Evolutionary conservation across 2,797 vertebrate genomes (phyloP).

Genomic region (Pterois miles): DNA sequence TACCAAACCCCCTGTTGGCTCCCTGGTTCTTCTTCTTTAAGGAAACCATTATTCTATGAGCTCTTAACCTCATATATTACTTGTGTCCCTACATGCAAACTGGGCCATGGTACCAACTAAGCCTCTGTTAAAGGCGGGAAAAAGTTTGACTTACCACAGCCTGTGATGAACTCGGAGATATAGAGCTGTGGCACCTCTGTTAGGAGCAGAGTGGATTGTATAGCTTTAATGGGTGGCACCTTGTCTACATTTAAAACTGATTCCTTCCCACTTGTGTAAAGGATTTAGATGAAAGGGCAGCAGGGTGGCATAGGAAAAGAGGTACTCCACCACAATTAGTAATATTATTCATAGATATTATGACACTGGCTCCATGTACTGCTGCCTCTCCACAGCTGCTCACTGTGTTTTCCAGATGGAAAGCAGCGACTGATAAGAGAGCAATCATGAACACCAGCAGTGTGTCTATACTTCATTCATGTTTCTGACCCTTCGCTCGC

Average conservation of each 20-base stretch:
- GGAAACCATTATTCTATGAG: neutral
- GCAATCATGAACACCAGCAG: neutral
- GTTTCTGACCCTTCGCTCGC: too few relatives aligned
- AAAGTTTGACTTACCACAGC: neutral
- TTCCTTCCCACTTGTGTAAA: conserved; percentile 15
- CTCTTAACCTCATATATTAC: neutral
- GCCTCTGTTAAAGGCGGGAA: conserved; percentile 3
- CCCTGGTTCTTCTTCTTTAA: neutral
- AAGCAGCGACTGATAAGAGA: neutral
- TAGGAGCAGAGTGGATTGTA: neutral
- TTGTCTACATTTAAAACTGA: conserved; percentile 23
- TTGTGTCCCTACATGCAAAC: neutral
- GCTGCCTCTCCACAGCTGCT: neutral
- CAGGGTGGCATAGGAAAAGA: neutral
- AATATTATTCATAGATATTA: conserved; percentile 18
- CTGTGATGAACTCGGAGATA: neutral
- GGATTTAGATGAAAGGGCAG: conserved; percentile 42
- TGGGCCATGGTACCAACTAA: neutral
- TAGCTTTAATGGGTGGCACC: conserved; percentile 7
- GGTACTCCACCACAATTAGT: neutral
- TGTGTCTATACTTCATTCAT: too few relatives aligned
- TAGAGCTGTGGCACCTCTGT: neutral
- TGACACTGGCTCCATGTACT: neutral
- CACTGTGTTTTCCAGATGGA: neutral
- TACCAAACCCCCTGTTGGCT: neutral